phyloP scores from a whole-genome alignment of 2,113 vertebrate species.

The Alaudala cheleensis region DNA sequence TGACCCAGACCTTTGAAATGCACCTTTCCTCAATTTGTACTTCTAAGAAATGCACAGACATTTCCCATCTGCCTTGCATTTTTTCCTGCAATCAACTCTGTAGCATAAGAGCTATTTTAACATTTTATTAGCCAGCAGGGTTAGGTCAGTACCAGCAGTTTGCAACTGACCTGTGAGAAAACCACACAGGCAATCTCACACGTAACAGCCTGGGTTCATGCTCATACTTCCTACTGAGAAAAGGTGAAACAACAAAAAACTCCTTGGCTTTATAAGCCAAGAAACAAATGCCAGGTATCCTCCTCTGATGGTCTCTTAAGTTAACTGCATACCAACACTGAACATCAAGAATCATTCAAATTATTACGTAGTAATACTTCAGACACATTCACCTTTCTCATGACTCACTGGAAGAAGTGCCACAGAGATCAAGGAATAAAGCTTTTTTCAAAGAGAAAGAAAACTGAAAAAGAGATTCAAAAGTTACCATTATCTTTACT shows the following conservation, averaged over 20 bases:
- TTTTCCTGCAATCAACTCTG: not conserved
- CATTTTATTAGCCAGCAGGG: not conserved
- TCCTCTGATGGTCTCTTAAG: not conserved
- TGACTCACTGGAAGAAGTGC: not conserved
- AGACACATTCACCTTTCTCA: not conserved
- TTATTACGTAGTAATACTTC: not conserved
- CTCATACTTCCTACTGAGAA: not conserved
- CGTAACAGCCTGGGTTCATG: not conserved
- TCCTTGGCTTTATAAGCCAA: not conserved
- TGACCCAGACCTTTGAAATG: constrained; percentile 8
- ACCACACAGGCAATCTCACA: not conserved
- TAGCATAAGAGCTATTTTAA: not conserved
- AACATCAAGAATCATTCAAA: not conserved
- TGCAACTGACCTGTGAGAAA: not conserved
- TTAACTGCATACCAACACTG: not conserved
- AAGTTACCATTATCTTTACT: constrained; percentile 66
- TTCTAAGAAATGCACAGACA: not conserved
- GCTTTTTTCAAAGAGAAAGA: not conserved
- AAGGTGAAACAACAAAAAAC: not conserved
- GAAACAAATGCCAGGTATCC: not conserved
- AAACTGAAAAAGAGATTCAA: not conserved
- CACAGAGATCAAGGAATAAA: not conserved
- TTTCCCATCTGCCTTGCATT: not conserved
- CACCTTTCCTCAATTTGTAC: not conserved
- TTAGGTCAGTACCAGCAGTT: not conserved